Evolutionary conservation across 2,888 invertebrate species (phyloP).

Genomic region (Acleris holmiana): DNA sequence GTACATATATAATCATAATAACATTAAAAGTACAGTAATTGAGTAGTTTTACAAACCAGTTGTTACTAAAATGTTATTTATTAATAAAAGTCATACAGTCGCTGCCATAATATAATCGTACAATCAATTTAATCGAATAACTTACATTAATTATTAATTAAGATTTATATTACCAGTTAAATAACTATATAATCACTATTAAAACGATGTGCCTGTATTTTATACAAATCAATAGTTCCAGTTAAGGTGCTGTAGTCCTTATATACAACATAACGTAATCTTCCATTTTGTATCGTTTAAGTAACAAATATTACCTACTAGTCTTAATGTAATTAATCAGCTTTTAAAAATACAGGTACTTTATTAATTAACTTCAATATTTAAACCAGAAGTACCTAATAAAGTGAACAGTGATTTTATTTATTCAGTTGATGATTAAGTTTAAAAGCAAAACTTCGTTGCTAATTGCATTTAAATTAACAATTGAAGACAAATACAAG

Average conservation of each 20-base stretch:
- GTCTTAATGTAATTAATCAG: conserved; percentile 53
- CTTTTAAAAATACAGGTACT: conserved; percentile 39
- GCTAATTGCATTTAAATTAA: too few relatives aligned
- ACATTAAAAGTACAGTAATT: conserved; percentile 9
- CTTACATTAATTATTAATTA: conserved; percentile 35
- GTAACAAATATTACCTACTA: conserved; percentile 61
- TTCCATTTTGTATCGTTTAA: conserved; percentile 59
- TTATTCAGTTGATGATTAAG: background rate
- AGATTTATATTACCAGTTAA: conserved; percentile 40
- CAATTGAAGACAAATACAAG: too few relatives aligned
- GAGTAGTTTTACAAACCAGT: conserved; percentile 18
- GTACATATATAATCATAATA: conserved; percentile 10
- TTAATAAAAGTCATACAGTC: conserved; percentile 32
- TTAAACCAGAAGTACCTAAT: conserved; percentile 7
- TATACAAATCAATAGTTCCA: conserved; percentile 57
- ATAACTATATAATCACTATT: conserved; percentile 40
- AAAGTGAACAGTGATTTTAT: background rate
- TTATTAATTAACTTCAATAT: conserved; percentile 13
- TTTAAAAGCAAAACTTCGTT: too few relatives aligned
- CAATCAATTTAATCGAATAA: conserved; percentile 38
- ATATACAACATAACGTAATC: conserved; percentile 50
- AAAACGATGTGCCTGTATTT: conserved; percentile 67
- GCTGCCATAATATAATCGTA: conserved; percentile 39
- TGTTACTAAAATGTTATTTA: conserved; percentile 24
- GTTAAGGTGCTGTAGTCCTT: conserved; percentile 63